Conservation (phyloP, 2,797 vertebrate species). For the Rousettus madagascariensis region DNA sequence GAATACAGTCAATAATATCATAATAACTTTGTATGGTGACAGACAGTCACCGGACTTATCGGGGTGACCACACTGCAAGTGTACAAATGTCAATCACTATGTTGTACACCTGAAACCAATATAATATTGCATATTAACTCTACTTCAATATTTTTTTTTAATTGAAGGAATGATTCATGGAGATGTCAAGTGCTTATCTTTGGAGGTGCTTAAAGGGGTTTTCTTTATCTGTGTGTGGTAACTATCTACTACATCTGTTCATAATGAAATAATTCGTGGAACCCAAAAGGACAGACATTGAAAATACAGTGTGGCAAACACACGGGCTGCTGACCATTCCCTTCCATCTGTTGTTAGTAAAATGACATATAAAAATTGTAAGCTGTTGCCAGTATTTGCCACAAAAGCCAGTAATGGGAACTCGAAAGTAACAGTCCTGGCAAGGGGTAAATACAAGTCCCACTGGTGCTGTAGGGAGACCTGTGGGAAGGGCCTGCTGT, state of each 20-base stretch:
- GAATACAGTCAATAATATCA: not conserved
- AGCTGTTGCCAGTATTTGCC: not conserved
- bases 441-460: not conserved
- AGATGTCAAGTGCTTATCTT: not conserved
- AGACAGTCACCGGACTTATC: not conserved
- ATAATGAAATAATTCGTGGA: not conserved
- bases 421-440: not conserved
- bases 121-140: not conserved
- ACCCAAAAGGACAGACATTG: not conserved
- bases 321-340: not conserved
- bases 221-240: not conserved
- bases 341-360: not conserved
- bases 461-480: not conserved
- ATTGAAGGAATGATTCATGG: not conserved
- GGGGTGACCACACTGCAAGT: not conserved
- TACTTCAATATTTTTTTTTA: not conserved
- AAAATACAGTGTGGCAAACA: not conserved
- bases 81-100: not conserved
- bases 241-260: not conserved
- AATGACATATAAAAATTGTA: not conserved
- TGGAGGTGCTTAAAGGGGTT: not conserved
- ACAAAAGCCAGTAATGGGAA: not conserved
- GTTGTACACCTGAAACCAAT: not conserved
- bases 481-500: not conserved
- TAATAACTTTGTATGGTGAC: not conserved